Evolutionary conservation across 2,888 invertebrate species (phyloP).

Genomic region (Rugalucina vietnamica): DNA sequence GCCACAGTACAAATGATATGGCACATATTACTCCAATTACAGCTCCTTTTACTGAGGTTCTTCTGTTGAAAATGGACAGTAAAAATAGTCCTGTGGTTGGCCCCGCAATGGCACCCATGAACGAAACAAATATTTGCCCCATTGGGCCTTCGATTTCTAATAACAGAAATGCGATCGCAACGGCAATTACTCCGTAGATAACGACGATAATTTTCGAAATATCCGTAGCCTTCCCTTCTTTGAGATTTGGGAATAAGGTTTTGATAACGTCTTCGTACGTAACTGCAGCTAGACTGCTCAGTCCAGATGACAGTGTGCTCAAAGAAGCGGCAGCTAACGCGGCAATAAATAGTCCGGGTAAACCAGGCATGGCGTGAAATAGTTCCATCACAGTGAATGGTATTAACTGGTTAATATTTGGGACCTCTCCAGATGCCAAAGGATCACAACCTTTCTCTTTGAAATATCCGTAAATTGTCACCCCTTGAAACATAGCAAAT

Average conservation of each 20-base stretch:
- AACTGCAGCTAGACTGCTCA: constrained; percentile 45
- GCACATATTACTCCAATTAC: background rate
- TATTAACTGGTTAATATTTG: constrained; percentile 37
- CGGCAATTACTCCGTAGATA: constrained; percentile 26
- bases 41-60: constrained; percentile 25
- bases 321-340: constrained; percentile 46
- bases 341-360: constrained; percentile 51
- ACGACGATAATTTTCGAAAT: constrained; percentile 35
- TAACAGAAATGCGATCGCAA: constrained; percentile 29
- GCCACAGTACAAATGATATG: background rate
- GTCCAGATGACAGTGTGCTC: constrained; percentile 48
- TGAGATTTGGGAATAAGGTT: background rate
- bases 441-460: constrained; percentile 45
- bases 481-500: constrained; percentile 35
- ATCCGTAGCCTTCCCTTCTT: constrained; percentile 19
- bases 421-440: constrained; percentile 36
- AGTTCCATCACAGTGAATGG: constrained; percentile 45
- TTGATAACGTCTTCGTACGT: constrained; percentile 52
- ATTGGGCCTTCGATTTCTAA: constrained; percentile 36
- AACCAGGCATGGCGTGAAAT: constrained; percentile 39
- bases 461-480: constrained; percentile 44
- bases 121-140: constrained; percentile 30
- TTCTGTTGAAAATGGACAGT: constrained; percentile 20
- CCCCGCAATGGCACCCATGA: constrained; percentile 42
- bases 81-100: constrained; percentile 34